A percentile compares a stretch with the other conserved stretches of the same genome.
Evolutionary conservation across 2,113 vertebrate species (phyloP).

Genomic region (Argyrosomus japonicus): DNA sequence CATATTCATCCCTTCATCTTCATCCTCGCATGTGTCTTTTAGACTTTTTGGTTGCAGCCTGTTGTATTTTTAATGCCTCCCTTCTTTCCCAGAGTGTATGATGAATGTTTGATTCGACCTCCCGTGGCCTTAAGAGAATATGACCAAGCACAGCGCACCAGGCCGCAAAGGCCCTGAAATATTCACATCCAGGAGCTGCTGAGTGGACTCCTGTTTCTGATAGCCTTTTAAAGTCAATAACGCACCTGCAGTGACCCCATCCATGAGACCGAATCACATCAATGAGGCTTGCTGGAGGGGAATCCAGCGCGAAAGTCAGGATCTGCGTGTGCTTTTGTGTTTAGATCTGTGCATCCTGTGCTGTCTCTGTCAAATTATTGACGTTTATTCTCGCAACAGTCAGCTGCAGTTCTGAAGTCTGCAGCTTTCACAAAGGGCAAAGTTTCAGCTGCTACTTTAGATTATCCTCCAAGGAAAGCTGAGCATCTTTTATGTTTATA

Average conservation of each 20-base stretch:
- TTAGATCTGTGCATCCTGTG: slow-evolving; percentile 1
- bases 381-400: slow-evolving; percentile 6
- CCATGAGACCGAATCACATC: slow-evolving; percentile 35
- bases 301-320: slow-evolving; percentile 16
- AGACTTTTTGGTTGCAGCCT: slow-evolving; percentile 43
- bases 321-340: not conserved
- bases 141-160: slow-evolving; percentile 40
- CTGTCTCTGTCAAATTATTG: not conserved
- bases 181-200: slow-evolving; percentile 59
- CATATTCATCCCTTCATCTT: not conserved
- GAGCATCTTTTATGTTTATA: slow-evolving; percentile 52
- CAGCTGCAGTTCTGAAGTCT: slow-evolving; percentile 9
- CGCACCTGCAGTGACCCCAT: slow-evolving; percentile 50
- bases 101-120: slow-evolving; percentile 81
- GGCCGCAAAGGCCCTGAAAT: slow-evolving; percentile 63
- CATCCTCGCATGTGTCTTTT: slow-evolving; percentile 17
- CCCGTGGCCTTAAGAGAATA: slow-evolving; percentile 50
- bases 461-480: slow-evolving; percentile 19
- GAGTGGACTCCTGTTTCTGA: slow-evolving; percentile 40
- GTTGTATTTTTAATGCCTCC: slow-evolving; percentile 77
- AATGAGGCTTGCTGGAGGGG: slow-evolving; percentile 27
- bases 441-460: slow-evolving; percentile 4
- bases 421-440: slow-evolving; percentile 7
- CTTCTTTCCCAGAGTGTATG: slow-evolving; percentile 61
- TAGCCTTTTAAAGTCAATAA: slow-evolving; percentile 53